Conservation (phyloP, 2,797 vertebrate genomes). For the Somateria mollissima region DNA sequence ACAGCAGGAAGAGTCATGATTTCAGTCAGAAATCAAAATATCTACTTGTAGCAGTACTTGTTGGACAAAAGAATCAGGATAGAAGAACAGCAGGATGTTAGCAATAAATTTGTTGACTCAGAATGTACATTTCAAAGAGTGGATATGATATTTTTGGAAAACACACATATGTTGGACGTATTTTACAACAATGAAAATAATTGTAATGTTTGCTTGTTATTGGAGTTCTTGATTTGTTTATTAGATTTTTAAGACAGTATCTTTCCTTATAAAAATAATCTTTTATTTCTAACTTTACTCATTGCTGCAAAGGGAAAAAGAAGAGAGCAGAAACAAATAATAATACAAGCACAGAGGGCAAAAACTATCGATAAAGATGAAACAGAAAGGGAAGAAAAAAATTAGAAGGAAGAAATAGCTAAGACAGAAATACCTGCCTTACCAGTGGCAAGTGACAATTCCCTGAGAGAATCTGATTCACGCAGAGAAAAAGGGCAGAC, state of each 20-base stretch:
- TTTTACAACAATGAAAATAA: neutral
- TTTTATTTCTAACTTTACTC: neutral
- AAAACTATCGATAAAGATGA: neutral
- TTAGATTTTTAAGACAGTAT: neutral
- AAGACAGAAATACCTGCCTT: neutral
- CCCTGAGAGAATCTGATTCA: constrained; percentile 46
- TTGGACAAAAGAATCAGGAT: neutral
- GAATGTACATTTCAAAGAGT: neutral
- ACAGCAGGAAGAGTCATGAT: neutral
- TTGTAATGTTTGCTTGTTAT: neutral
- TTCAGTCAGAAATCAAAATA: neutral
- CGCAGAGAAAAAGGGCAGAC: neutral
- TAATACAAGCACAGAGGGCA: neutral
- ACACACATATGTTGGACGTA: neutral
- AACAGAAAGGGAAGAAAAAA: neutral
- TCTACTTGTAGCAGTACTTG: neutral
- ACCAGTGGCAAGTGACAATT: neutral
- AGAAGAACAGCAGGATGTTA: neutral
- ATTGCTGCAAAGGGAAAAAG: neutral
- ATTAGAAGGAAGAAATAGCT: neutral
- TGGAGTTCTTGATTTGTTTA: neutral
- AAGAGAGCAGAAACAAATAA: neutral
- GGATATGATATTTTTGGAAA: neutral
- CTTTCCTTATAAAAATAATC: neutral
- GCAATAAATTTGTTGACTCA: neutral